Conservation (phyloP, 1,140 invertebrate genomes). For the Condylostylus longicornis region DNA sequence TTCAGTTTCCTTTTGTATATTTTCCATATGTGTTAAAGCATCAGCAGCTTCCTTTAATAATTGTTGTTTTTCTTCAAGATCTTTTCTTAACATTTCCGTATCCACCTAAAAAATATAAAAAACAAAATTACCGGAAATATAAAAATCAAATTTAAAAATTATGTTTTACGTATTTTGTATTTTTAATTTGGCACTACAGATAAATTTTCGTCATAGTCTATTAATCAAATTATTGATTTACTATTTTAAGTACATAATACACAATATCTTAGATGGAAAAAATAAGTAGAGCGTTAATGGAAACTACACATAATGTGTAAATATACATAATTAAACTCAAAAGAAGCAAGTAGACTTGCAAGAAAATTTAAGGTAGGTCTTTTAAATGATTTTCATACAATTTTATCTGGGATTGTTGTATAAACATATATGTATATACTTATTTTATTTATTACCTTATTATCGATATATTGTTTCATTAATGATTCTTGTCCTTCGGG, state of each 20-base stretch:
- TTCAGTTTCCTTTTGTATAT: constrained; percentile 34
- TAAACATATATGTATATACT: background rate
- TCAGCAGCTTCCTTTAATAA: constrained; percentile 66
- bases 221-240: too few species aligned
- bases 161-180: too few species aligned
- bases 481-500: constrained; percentile 12
- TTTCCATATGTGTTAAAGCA: constrained; percentile 56
- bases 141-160: too few species aligned
- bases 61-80: constrained; percentile 66
- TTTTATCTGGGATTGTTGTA: background rate
- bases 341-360: too few species aligned
- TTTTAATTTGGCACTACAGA: too few species aligned
- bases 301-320: too few species aligned
- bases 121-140: constrained; percentile 1
- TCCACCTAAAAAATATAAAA: constrained; percentile 43
- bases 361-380: too few species aligned
- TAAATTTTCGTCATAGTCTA: too few species aligned
- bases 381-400: background rate
- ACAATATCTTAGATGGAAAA: too few species aligned
- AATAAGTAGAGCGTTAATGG: too few species aligned
- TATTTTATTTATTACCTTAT: constrained; percentile 42
- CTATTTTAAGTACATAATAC: too few species aligned
- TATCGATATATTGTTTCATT: constrained; percentile 55
- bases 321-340: too few species aligned
- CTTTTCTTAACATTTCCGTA: constrained; percentile 59